Conservation (phyloP, 1,140 invertebrate species). For the Drosophila malerkotliana region DNA sequence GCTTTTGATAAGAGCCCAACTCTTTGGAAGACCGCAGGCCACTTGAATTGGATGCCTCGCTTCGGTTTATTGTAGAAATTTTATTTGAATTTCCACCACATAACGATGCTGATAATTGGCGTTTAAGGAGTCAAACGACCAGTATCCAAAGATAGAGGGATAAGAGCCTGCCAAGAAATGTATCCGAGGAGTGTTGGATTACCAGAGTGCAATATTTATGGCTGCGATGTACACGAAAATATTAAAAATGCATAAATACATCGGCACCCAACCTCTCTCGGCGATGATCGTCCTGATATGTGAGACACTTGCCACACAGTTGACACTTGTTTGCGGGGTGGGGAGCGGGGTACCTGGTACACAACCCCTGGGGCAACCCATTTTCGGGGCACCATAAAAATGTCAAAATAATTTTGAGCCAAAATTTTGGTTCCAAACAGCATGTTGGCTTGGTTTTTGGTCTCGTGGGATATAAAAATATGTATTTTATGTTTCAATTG, state of each 20-base stretch:
- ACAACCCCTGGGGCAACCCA: conserved; percentile 22
- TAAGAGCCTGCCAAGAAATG: conserved; percentile 34
- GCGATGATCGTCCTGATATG: conserved; percentile 50
- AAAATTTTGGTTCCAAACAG: conserved; percentile 23
- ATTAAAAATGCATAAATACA: conserved; percentile 79
- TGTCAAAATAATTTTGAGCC: conserved; percentile 71
- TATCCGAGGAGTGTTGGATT: conserved; percentile 41
- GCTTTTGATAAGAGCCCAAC: conserved; percentile 49
- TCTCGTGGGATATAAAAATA: conserved; percentile 69
- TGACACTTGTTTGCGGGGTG: conserved; percentile 53
- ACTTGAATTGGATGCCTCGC: conserved; percentile 53
- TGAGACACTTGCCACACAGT: conserved; percentile 57
- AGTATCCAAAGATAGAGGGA: conserved; percentile 26
- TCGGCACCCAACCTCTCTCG: conserved; percentile 37
- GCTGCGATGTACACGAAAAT: conserved; percentile 44
- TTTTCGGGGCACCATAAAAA: conserved; percentile 63
- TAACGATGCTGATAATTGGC: conserved; percentile 73
- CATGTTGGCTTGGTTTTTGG: conserved; percentile 5
- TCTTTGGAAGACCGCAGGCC: conserved; percentile 38
- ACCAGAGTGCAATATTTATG: conserved; percentile 46
- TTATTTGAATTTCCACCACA: conserved; percentile 63
- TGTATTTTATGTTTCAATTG: conserved; percentile 37
- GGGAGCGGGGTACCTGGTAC: conserved; percentile 2
- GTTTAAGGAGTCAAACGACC: conserved; percentile 30
- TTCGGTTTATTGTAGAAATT: conserved; percentile 40